Evolutionary conservation across 1,140 invertebrate species (phyloP).

Genomic region (Microvelia longipes): DNA sequence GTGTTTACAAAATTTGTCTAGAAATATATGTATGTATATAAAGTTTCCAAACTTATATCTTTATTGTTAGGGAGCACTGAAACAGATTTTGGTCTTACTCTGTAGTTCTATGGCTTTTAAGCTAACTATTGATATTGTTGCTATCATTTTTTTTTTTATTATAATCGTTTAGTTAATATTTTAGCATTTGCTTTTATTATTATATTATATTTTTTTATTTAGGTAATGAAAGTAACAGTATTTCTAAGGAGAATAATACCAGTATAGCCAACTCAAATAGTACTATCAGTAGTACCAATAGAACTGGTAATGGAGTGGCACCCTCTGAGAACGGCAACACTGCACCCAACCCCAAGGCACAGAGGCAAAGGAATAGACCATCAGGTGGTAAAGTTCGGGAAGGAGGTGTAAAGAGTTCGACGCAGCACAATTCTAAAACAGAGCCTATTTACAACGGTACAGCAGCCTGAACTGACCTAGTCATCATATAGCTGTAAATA

Average conservation of each 20-base stretch:
- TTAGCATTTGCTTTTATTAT: neutral
- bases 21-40: too few species aligned
- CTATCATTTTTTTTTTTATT: too few species aligned
- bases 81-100: too few species aligned
- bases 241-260: neutral
- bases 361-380: neutral
- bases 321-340: neutral
- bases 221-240: neutral
- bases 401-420: neutral
- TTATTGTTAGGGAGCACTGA: too few species aligned
- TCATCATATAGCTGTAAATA: neutral
- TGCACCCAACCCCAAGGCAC: neutral
- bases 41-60: too few species aligned
- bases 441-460: neutral
- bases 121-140: too few species aligned
- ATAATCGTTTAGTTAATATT: too few species aligned
- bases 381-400: neutral
- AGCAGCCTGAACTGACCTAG: neutral
- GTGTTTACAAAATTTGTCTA: too few species aligned
- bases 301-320: neutral
- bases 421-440: neutral
- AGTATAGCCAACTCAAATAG: too few species aligned
- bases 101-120: too few species aligned
- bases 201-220: neutral
- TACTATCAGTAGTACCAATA: too few species aligned